Evolutionary conservation across 2,113 vertebrate genomes (phyloP).

Genomic region (Drymodes brunneopygia): DNA sequence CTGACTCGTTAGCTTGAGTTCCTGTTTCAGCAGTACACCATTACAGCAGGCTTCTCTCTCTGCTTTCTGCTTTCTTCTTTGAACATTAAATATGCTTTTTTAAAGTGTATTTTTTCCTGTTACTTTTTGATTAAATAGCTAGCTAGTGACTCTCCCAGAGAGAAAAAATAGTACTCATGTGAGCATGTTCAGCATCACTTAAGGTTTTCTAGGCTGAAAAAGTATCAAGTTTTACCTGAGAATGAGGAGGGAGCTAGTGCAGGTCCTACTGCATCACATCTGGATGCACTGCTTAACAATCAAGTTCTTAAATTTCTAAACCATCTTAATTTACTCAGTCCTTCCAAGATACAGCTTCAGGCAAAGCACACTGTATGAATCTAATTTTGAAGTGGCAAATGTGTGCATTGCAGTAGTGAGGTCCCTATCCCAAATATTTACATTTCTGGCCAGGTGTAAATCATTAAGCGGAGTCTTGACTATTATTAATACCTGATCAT

Average conservation of each 20-base stretch:
- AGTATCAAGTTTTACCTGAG: not conserved
- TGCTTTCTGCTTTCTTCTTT: not conserved
- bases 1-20: not conserved
- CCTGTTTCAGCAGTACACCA: not conserved
- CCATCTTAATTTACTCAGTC: not conserved
- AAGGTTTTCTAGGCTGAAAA: not conserved
- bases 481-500: constrained; percentile 46
- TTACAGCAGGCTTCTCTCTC: not conserved
- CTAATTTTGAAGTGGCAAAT: constrained; percentile 29
- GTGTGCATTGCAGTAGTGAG: constrained; percentile 3
- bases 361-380: not conserved
- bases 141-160: not conserved
- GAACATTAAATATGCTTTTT: not conserved
- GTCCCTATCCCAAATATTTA: constrained; percentile 2
- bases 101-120: not conserved
- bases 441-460: constrained; percentile 38
- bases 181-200: not conserved
- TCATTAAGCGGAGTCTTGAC: constrained; percentile 27
- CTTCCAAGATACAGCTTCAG: constrained; percentile 16
- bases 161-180: not conserved
- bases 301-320: constrained; percentile 9
- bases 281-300: not conserved
- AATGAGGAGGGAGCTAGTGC: not conserved
- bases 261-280: not conserved
- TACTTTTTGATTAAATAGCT: not conserved